phyloP scores from a whole-genome alignment of 2,888 invertebrate species.

The Eupithecia pulchellata region DNA sequence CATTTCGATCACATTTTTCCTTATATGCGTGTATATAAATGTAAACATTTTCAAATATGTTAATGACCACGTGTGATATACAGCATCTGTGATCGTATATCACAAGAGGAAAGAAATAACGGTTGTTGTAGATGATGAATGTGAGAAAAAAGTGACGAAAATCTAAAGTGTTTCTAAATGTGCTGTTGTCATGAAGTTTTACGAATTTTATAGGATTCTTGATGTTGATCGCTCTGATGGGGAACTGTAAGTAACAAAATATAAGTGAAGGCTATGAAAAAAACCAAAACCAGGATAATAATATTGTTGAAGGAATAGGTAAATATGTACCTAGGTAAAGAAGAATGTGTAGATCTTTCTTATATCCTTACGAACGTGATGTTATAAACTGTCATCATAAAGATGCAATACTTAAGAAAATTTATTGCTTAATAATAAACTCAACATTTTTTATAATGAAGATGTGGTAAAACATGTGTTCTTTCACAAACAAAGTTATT shows the following conservation, averaged over 20 bases:
- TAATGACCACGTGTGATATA: slow-evolving; percentile 40
- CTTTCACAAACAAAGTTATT: slow-evolving; percentile 41
- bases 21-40: slow-evolving; percentile 32
- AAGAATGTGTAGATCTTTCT: neutral
- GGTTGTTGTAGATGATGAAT: slow-evolving; percentile 48
- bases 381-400: slow-evolving; percentile 40
- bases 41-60: slow-evolving; percentile 37
- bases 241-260: slow-evolving; percentile 74
- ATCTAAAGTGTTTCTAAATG: slow-evolving; percentile 48
- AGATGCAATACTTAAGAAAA: slow-evolving; percentile 32
- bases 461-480: slow-evolving; percentile 48
- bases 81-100: slow-evolving; percentile 42
- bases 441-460: slow-evolving; percentile 37
- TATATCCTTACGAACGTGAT: slow-evolving; percentile 31
- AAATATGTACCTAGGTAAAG: neutral
- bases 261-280: neutral
- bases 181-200: slow-evolving; percentile 72
- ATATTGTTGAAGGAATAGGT: neutral
- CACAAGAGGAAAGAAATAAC: slow-evolving; percentile 34
- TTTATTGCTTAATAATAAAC: slow-evolving; percentile 37
- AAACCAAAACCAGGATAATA: neutral
- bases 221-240: slow-evolving; percentile 75
- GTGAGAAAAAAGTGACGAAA: slow-evolving; percentile 49
- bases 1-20: slow-evolving; percentile 51
- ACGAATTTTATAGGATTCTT: slow-evolving; percentile 63